Base-by-base conservation (phyloP, 2,797 vertebrate genomes). In the Cuniculus paca region DNA sequence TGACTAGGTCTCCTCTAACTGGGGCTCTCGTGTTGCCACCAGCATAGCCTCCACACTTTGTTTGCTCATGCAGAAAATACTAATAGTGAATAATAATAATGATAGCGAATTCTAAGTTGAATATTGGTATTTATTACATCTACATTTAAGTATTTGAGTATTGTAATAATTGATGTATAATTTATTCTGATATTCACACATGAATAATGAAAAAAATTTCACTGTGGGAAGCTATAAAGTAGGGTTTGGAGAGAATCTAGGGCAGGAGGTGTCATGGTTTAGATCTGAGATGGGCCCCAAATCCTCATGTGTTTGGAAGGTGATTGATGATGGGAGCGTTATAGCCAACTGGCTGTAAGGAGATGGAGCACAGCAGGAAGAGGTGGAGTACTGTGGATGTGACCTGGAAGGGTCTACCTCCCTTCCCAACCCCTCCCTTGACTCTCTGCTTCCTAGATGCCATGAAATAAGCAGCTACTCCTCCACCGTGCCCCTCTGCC, bases 31-130 rank as follows among this genome's bases (percentile, higher is more conserved):
- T 11, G 0, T 88, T 90, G 80, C 31, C 75, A 60, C 31, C 17
- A 10, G 5, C 58, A 65, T 36, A 13, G 50, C 0, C 10, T 48
- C 61, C 42, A 52, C 19, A 58, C 34, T 24, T 50, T 68, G 26
- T 52, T 95, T 96, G 90, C 83, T 90, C 63, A 45, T 75, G 19
- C 48, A 81, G 90, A 85, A 91, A 89, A 54, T 31, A 82, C 19
- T 68, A 68, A 68, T 68, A n/a, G 16, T 60, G 58, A 56, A 56
- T 56, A 56, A 22, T n/a, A 65, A n/a, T 65, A 16, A n/a, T 65
- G 4, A 19, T 65, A 65, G 56, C 45, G 28, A 82, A 61, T 60
- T 39, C 48, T 52, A 77, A 50, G 17, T 80, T 79, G 31, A 74
- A 56, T 39, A 54, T 58, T 1, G 3, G 31, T 54, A 88, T 91